Evolutionary conservation across 2,113 vertebrate genomes (phyloP), one percentile per base, ranked within the genome.

Genomic region (Elephantulus edwardii): DNA sequence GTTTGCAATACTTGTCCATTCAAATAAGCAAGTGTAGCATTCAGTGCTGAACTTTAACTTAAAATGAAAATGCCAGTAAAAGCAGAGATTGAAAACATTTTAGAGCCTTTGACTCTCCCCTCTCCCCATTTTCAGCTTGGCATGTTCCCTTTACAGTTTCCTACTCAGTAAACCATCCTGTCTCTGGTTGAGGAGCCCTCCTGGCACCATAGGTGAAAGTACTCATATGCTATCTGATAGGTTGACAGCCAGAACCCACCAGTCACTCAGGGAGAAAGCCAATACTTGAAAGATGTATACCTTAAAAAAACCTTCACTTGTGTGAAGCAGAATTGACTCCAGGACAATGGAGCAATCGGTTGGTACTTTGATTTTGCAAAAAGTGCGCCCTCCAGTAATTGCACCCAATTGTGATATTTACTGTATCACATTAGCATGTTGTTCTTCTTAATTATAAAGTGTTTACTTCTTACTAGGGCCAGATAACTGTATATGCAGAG

Each of bases 381-480:
- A 48, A 16, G 12, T 54, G 46, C 62, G 48, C 13, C 13, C 24
- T 87, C 50, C 54, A 58, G 48, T 40, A 66, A 74, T 38, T 24
- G 30, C 78, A 33, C 2, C 44, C 13, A 48, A 48, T 16, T 19
- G 44, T 64, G 50, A 28, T 33, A 0, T 44, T 30, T 33, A 35
- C 66, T 60, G 26, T 68, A 30, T 46, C 38, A 74, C 10, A n/a
- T 52, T 44, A 52, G 26, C 38, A 8, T 74, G 24, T 44, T 22
- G 17, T 40, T 83, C 44, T 52, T 58, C 14, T 12, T 83, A 40
- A 28, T 83, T 46, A 22, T 26, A 30, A 56, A 78, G 30, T 19
- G 17, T 89, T 81, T 82, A 20, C 84, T 90, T n/a, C 28, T 68
- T 56, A 3, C 10, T 79, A 95, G 89, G 38, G 40, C 71, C 80